Evolutionary conservation across 1,140 invertebrate genomes (phyloP), one percentile per base, ranked within the genome.

Genomic region (Dufourea novaeangliae): DNA sequence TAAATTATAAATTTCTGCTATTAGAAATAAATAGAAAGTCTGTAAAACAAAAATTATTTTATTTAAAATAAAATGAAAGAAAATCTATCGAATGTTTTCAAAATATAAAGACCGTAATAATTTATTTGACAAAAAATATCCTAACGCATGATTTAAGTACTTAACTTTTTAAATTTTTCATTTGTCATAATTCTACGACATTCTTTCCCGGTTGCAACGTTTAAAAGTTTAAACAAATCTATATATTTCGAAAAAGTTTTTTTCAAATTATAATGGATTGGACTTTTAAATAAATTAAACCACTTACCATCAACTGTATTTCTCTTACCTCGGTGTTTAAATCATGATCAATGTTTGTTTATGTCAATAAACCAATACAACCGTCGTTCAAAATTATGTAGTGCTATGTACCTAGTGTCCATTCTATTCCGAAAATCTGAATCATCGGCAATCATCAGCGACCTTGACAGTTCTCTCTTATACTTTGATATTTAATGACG

Each of bases 1-100:
- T 61, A 68, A 2, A 32, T 54, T 63, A 82, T 27, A 34, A 52
- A 29, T 44, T 32, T 68, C 20, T 41, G 25, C 50, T 11, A 10
- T 46, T 27, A 12, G 20, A 78, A 66, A 72, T 69, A 72, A 72
- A 72, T 37, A 71, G 39, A 44, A 64, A 67, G 4, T 37, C 1
- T 54, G 67, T 10, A 25, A 20, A 32, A 14, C 32, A 56, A 14
- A 62, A 17, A 56, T 72, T 63, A 68, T 57, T 68, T n/a, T 11
- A 74, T 70, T 25, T 54, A 25, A 76, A 44, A 67, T 1, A 56
- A 22, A n/a, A n/a, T n/a, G n/a, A 27, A 61, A 39, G n/a, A 29
- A 62, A 71, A 32, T 50, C 8, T 62, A 22, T 2, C 0, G 5
- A 25, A 34, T 7, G 14, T 44, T 74, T 56, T 68, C 12, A 44